These are phyloP conservation scores for Campylorhamphus procurvoides DNA, from an alignment of 2,113 vertebrate genomes.

Conservation along the genomic window DNA sequence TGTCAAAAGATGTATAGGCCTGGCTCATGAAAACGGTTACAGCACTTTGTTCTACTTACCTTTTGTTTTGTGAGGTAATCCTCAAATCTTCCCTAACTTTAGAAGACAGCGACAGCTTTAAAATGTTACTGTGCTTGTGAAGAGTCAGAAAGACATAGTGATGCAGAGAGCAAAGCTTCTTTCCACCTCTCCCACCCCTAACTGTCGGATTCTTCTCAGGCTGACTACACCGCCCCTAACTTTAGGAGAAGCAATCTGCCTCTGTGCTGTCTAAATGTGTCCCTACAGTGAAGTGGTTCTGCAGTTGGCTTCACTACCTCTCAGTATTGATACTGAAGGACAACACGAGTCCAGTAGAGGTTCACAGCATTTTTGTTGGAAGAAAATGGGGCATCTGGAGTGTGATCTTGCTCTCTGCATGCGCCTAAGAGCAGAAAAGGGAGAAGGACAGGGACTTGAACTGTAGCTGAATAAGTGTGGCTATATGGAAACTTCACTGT, in stretches of 20 bases:
- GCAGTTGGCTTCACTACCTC: background rate
- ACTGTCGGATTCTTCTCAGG: background rate
- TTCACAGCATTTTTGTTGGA: background rate
- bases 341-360: fast-evolving
- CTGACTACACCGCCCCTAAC: background rate
- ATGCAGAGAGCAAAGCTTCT: background rate
- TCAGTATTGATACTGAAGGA: background rate
- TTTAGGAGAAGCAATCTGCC: background rate
- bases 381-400: background rate
- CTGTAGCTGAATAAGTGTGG: background rate
- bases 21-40: background rate
- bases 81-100: background rate
- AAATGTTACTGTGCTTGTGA: background rate
- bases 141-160: background rate
- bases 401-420: fast-evolving
- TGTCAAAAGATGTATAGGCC: background rate
- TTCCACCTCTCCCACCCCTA: background rate
- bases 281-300: background rate
- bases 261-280: background rate
- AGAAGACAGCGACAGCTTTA: background rate
- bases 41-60: background rate
- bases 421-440: background rate
- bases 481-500: background rate
- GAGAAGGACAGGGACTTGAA: background rate
- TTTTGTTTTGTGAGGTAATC: background rate